Base-by-base conservation (phyloP, 2,888 invertebrate genomes). In the Desoria tigrina region DNA sequence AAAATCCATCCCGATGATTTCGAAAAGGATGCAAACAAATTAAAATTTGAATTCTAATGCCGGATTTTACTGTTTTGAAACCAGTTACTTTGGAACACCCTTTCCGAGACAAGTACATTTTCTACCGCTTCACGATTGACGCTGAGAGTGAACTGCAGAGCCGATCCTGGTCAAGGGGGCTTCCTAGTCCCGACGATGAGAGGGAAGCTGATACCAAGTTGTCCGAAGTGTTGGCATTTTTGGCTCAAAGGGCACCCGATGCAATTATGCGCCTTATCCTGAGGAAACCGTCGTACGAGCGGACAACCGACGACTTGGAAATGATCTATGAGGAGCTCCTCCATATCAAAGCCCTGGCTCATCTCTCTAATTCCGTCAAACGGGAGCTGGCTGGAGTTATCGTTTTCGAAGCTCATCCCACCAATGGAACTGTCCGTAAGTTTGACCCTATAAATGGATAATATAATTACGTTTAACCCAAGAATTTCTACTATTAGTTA, bases 271-370 rank as follows among this genome's bases (percentile, higher is more conserved):
- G 90, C 76, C 88, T 90, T 87, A 89, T 91, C 75, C 84, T 92
- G 66, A 81, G 89, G 68, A 92, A 91, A 83, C 85, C 86, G 89
- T 90, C 82, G 51, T 86, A 88, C 77, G 90, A 91, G 79, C 82
- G 92, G 72, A 88, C 87, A 16, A 82, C 85, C 18, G 90, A 90
- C 78, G 92, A 92, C 80, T 81, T 90, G 78, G 90, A 91, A 80
- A 84, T 88, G 70, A 90, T 92, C 72, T 91, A 89, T 79, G 90
- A 91, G 77, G 91, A 92, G 78, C 82, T 92, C 59, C 83, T 90
- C 70, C 90, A 90, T 79, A 89, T 92, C 77, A 87, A 90, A 77
- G 90, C 57, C 18, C 32, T 57, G 27, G 39, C 42, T 57, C 39
- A 57, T 39, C 26, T 39, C 11, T 89, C 89, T 68, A 90, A 89